Percentiles rank a stretch among this genome's conserved stretches.
phyloP scores from a whole-genome alignment of 2,888 invertebrate genomes.

The Anoplius nigerrimus region DNA sequence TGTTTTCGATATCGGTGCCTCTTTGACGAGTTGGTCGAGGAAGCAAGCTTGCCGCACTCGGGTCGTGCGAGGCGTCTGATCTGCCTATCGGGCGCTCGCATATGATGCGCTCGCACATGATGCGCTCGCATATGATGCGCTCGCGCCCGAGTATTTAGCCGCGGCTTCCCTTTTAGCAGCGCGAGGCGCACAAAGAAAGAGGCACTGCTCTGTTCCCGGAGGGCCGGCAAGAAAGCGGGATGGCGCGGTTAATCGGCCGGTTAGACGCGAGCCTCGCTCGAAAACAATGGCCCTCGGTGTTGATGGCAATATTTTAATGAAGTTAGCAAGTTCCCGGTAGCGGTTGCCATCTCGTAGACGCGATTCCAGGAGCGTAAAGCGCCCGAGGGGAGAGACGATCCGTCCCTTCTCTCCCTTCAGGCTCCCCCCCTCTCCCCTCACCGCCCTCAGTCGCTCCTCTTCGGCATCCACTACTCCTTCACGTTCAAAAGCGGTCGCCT shows the following conservation, averaged over 20 bases:
- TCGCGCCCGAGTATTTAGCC: conserved; percentile 24
- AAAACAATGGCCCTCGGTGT: conserved; percentile 60
- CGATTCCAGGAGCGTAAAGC: conserved; percentile 57
- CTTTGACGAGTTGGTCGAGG: too few relatives aligned
- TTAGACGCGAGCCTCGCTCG: conserved; percentile 29
- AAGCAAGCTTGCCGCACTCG: too few relatives aligned
- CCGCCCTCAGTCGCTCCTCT: not conserved
- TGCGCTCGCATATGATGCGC: not conserved
- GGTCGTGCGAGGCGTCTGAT: too few relatives aligned
- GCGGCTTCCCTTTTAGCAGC: not conserved
- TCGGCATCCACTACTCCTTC: conserved; percentile 11
- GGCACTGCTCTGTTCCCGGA: conserved; percentile 37
- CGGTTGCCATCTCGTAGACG: conserved; percentile 42
- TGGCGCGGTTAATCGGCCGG: conserved; percentile 48
- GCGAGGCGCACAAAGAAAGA: conserved; percentile 37
- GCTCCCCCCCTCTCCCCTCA: not conserved
- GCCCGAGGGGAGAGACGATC: conserved; percentile 35
- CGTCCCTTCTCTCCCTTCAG: not conserved
- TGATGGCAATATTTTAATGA: conserved; percentile 65
- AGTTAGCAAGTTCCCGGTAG: conserved; percentile 65
- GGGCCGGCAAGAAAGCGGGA: conserved; percentile 1
- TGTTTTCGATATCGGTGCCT: too few relatives aligned
- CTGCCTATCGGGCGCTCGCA: too few relatives aligned
- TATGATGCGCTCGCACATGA: not conserved
- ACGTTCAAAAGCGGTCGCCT: too few relatives aligned